Evolutionary conservation across 2,888 invertebrate genomes (phyloP).

Genomic region (Plagiodera versicolora): DNA sequence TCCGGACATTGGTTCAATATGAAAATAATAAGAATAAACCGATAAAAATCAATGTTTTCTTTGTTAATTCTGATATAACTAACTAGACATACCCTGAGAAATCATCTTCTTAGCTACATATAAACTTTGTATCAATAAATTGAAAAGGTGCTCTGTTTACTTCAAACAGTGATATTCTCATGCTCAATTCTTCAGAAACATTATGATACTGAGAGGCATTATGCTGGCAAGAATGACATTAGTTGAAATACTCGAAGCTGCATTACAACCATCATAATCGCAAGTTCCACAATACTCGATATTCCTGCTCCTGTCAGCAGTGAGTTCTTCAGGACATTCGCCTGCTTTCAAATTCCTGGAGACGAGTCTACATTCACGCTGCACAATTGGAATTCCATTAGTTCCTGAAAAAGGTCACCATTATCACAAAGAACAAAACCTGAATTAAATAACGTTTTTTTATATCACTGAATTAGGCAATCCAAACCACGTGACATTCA

Average conservation of each 20-base stretch:
- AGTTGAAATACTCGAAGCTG: conserved; percentile 18
- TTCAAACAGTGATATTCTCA: neutral
- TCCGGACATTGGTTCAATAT: too few relatives aligned
- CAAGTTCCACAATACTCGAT: conserved; percentile 36
- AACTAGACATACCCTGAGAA: neutral
- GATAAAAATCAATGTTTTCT: too few relatives aligned
- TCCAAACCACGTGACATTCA: too few relatives aligned
- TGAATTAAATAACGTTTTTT: too few relatives aligned
- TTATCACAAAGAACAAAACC: neutral
- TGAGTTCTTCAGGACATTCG: conserved; percentile 35
- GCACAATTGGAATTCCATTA: conserved; percentile 28
- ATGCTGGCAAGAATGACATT: conserved; percentile 19
- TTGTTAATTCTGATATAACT: too few relatives aligned
- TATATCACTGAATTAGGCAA: too few relatives aligned
- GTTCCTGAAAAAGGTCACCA: conserved; percentile 24
- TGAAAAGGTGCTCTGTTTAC: conserved; percentile 1
- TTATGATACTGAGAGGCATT: conserved; percentile 19
- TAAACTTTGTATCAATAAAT: conserved; percentile 6
- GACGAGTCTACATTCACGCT: conserved; percentile 37
- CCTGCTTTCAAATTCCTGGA: conserved; percentile 27
- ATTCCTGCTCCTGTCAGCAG: conserved; percentile 18
- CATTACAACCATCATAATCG: conserved; percentile 36
- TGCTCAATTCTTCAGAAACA: conserved; percentile 13
- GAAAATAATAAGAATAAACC: too few relatives aligned
- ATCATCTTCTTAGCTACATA: neutral